Evolutionary conservation across 2,797 vertebrate genomes (phyloP).

Genomic region (Bradypodion ventrale): DNA sequence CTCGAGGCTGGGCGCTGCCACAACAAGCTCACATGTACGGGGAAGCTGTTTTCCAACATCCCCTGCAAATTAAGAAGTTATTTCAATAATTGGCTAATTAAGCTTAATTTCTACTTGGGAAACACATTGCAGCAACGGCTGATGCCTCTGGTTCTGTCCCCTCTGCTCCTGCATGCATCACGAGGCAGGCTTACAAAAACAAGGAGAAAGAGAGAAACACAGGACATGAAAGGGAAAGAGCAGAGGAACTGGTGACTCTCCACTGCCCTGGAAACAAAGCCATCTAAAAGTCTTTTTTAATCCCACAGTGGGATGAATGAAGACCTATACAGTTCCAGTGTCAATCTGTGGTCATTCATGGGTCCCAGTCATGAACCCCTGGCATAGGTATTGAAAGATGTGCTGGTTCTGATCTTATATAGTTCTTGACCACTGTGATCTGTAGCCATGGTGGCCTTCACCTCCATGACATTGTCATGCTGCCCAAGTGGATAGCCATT

Average conservation of each 20-base stretch:
- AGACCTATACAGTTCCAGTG: not conserved
- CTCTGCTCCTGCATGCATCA: constrained; percentile 54
- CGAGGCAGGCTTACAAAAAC: constrained; percentile 9
- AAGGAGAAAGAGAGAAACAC: not conserved
- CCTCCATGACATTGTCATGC: not conserved
- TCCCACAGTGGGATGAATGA: not conserved
- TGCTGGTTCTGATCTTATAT: not conserved
- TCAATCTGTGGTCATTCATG: not conserved
- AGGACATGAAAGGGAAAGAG: rapidly evolving
- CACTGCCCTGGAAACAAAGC: not conserved
- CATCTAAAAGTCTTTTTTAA: not conserved
- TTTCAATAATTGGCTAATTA: constrained; percentile 72
- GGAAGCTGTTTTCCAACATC: constrained; percentile 68
- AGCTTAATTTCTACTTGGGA: constrained; percentile 70
- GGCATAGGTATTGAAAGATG: not conserved
- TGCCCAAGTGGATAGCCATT: too few relatives aligned
- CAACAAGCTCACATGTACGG: constrained; percentile 54
- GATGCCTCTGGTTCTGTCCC: constrained; percentile 62
- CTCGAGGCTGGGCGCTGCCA: constrained; percentile 61
- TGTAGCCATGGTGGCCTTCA: not conserved
- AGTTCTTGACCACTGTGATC: not conserved
- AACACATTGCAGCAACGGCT: constrained; percentile 64
- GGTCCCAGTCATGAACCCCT: not conserved
- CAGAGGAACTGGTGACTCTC: rapidly evolving
- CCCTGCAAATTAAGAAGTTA: constrained; percentile 72